phyloP scores from a whole-genome alignment of 2,113 vertebrate genomes.

The Eclectus roratus region DNA sequence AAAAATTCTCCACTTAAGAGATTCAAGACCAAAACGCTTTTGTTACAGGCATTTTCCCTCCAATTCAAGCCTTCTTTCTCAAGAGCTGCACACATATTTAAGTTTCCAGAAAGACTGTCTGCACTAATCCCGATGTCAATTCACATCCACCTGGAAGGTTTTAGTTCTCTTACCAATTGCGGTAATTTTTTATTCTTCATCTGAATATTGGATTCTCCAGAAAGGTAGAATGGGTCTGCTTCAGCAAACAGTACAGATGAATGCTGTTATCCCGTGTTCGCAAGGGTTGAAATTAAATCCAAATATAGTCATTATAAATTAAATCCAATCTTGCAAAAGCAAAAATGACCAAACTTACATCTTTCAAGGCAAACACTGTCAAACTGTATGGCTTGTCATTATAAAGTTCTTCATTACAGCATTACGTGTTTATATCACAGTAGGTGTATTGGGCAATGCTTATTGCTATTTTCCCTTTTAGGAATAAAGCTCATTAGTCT shows the following conservation, averaged over 20 bases:
- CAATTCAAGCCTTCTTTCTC: not conserved
- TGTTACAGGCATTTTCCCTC: not conserved
- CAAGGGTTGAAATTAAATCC: not conserved
- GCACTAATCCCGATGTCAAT: not conserved
- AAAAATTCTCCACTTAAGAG: not conserved
- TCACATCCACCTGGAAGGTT: not conserved
- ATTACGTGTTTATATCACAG: not conserved
- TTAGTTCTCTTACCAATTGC: not conserved
- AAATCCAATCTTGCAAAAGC: not conserved
- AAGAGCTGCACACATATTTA: not conserved
- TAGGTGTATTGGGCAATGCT: not conserved
- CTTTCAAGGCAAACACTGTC: not conserved
- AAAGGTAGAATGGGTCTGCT: not conserved
- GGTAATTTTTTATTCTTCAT: not conserved
- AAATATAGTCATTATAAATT: not conserved
- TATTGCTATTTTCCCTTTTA: not conserved
- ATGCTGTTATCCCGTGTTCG: not conserved
- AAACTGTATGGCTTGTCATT: not conserved
- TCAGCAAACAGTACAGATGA: not conserved
- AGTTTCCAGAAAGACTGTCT: not conserved
- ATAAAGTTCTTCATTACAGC: not conserved
- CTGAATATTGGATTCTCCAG: not conserved
- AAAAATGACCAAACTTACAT: not conserved
- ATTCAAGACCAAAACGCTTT: not conserved
- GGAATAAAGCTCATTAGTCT: not conserved